Base-by-base conservation (phyloP, 2,113 vertebrate species). In the Clarias batrachus region DNA sequence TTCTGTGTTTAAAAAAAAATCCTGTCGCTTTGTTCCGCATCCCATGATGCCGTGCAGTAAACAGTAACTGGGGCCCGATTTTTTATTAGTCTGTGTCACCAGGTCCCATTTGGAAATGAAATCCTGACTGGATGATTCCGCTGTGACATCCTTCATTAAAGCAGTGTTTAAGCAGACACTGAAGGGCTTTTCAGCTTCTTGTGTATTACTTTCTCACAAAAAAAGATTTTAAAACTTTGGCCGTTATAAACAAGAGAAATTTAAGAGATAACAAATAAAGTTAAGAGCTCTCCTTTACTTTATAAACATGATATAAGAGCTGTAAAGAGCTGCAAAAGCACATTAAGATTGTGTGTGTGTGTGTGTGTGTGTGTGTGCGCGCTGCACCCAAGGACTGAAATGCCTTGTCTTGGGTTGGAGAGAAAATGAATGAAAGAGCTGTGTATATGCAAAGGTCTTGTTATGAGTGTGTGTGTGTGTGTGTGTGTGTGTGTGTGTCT, bases 311-410 rank as follows among this genome's bases (percentile, higher is more conserved):
- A 12, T 13, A n/a, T 76, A 52, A 76, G 41, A 52, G 48, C 41
- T 54, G 12, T 76, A 52, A 76, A 76, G 73, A 54, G 52, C 6
- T 27, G 66, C 60, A 65, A 66, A 66, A 63, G 63, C 62, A n/a
- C 81, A 48, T 52, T 66, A 66, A 66, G 81, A n/a, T 13, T 23
- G n/a, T 83, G 63, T 70, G 63, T 54, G 57, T 82, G 80, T 77
- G 68, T 77, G 59, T 82, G 73, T 90, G 62, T 71, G 88, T 79
- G 74, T 89, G 74, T 59, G 63, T 81, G 56, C n/a, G 56, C 74
- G 83, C 57, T 14, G 68, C 48, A 81, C 89, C 54, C 62, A 17
- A 66, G 54, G 56, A 85, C 37, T 85, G 27, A 85, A 63, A 85
- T 68, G 83, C 71, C 57, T 85, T 85, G 71, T 85, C 59, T 85